Base-by-base conservation (phyloP, 2,113 vertebrate species). In the Thymallus thymallus region DNA sequence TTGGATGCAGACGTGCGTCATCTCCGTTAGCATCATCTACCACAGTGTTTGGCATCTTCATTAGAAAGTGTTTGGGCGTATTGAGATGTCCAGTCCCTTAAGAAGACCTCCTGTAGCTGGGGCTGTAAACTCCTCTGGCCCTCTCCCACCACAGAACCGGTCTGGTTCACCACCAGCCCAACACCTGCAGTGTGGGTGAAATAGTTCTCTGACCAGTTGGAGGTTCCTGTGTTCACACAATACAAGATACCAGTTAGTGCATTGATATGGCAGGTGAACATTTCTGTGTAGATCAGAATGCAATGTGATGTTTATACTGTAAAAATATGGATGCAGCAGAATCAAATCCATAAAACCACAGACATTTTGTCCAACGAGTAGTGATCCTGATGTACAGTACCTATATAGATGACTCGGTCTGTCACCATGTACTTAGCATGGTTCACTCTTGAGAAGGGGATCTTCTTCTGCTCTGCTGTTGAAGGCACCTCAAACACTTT, bases 381-480 rank as follows among this genome's bases (percentile, higher is more conserved):
- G 51, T 23, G 29, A 66, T 6, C 5, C 16, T 35, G 64, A 66
- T 35, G 29, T 41, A 12, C 7, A 41, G 64, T 85, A 94, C 94
- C 94, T 22, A 95, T 92, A 22, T 95, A 95, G 69, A 92, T 88
- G 5, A 92, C 90, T 64, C 89, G 82, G 81, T 95, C 94, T 0
- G 94, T 95, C 61, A 95, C 93, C 94, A 95, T 95, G 84, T 91
- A 95, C 77, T 95, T 95, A 80, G 94, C 94, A 26, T 95, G 94
- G 80, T 94, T 95, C 63, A 95, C 94, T 26, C 93, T 89, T 1
- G 93, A 86, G 69, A 81, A 95, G 0, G 92, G 93, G 71, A 95
- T 94, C 72, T 79, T 82, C 72, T 64, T 82, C 82, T 93, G 92
- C 63, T 89, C 85, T 0, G 30, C 23, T 0, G 86, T 94, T 1